Percentiles rank a stretch among this genome's conserved stretches.
These are phyloP conservation scores for Agonopterix arenella DNA, from an alignment of 2,888 invertebrate genomes.

Conservation along the genomic window DNA sequence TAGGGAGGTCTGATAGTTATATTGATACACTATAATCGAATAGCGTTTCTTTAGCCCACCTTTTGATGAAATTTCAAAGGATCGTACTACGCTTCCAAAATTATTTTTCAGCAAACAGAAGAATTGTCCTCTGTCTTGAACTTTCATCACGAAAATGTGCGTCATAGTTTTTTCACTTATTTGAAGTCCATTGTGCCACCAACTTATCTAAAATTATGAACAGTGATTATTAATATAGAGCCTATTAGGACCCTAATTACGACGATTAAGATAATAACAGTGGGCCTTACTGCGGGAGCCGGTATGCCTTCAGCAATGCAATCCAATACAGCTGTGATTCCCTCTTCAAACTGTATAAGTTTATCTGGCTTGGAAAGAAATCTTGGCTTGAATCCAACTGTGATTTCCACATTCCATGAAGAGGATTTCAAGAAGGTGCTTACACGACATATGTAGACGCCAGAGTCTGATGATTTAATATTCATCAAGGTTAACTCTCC, in stretches of 20 bases:
- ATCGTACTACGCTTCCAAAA: slow-evolving; percentile 30
- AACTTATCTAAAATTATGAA: slow-evolving; percentile 25
- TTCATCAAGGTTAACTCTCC: slow-evolving; percentile 23
- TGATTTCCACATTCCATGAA: slow-evolving; percentile 23
- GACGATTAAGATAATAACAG: not conserved
- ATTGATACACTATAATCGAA: too few species aligned
- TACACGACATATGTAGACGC: slow-evolving; percentile 42
- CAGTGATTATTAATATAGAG: too few species aligned
- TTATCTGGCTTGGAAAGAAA: slow-evolving; percentile 24
- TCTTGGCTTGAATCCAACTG: slow-evolving; percentile 32
- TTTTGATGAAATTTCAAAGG: slow-evolving; percentile 26
- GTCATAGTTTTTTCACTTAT: slow-evolving; percentile 18
- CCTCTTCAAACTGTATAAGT: slow-evolving; percentile 21
- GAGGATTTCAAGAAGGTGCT: slow-evolving; percentile 21
- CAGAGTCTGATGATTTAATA: slow-evolving; percentile 24
- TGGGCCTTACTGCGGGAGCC: slow-evolving; percentile 25
- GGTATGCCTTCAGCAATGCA: slow-evolving; percentile 35
- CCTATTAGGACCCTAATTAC: too few species aligned
- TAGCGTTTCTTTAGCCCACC: slow-evolving; percentile 18
- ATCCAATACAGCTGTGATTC: slow-evolving; percentile 15
- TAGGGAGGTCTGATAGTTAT: too few species aligned
- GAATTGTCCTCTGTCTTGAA: slow-evolving; percentile 31
- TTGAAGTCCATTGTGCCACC: slow-evolving; percentile 29
- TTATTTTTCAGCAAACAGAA: slow-evolving; percentile 36
- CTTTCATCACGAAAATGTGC: slow-evolving; percentile 22